Evolutionary conservation across 2,113 vertebrate species (phyloP).

Genomic region (Phrynocephalus versicolor): DNA sequence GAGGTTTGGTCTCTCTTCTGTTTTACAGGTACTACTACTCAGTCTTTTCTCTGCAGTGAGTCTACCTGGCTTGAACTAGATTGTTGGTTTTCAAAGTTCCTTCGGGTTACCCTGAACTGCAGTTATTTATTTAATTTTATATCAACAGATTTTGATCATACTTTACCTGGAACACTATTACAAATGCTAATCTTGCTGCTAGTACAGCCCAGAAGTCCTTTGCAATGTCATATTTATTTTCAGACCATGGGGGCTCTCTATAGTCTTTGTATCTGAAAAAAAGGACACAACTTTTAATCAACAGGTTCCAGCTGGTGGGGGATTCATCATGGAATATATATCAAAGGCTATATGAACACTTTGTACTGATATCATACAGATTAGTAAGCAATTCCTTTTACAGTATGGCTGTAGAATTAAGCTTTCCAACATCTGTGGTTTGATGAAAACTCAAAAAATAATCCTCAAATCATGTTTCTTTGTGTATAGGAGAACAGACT

Average conservation of each 20-base stretch:
- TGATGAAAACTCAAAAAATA: background rate
- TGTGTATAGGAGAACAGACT: background rate
- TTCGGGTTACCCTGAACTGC: background rate
- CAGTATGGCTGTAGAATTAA: background rate
- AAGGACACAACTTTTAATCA: background rate
- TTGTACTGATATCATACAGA: background rate
- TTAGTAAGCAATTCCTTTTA: background rate
- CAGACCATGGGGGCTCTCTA: constrained; percentile 90
- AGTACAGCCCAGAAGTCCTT: constrained; percentile 96
- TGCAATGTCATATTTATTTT: constrained; percentile 88
- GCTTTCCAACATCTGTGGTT: background rate
- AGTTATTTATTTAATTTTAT: too few relatives aligned
- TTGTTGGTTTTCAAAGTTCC: background rate
- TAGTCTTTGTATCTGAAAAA: constrained; percentile 92
- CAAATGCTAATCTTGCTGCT: constrained; percentile 90
- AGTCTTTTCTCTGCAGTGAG: background rate
- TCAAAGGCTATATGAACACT: background rate
- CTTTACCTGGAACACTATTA: constrained; percentile 94
- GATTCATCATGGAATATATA: background rate
- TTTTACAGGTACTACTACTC: background rate
- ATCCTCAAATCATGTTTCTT: background rate
- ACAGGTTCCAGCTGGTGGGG: accelerated
- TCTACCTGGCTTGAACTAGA: background rate
- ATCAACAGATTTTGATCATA: background rate
- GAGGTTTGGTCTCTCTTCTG: too few relatives aligned